phyloP scores from a whole-genome alignment of 2,888 invertebrate genomes.

The Nemotelus pantherinus region DNA sequence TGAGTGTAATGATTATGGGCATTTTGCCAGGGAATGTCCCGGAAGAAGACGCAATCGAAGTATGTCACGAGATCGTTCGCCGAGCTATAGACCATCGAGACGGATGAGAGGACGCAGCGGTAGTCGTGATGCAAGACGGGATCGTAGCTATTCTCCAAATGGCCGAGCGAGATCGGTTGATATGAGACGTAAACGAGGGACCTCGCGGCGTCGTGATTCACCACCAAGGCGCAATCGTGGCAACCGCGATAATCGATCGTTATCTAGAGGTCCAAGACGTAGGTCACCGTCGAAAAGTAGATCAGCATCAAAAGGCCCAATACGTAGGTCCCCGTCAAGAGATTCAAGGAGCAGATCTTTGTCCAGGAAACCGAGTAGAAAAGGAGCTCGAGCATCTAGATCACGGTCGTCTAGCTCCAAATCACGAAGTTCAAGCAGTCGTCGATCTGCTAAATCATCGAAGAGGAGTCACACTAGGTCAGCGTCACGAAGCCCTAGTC shows the following conservation, averaged over 20 bases:
- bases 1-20: slow-evolving; percentile 20
- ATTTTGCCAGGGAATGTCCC: slow-evolving; percentile 26
- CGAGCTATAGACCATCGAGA: neutral
- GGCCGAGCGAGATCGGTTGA: neutral
- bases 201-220: neutral
- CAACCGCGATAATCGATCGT: neutral
- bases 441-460: too few species aligned
- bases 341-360: too few species aligned
- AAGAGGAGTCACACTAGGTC: too few species aligned
- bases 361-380: too few species aligned
- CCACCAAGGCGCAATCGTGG: neutral
- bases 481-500: too few species aligned
- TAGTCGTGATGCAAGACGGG: neutral
- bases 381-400: too few species aligned
- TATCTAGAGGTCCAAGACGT: neutral
- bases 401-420: too few species aligned
- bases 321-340: too few species aligned
- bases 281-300: neutral
- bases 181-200: neutral
- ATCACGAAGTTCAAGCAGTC: too few species aligned
- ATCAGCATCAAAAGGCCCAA: too few species aligned
- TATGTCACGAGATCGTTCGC: slow-evolving; percentile 8
- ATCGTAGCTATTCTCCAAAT: neutral
- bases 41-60: slow-evolving; percentile 8
- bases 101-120: neutral